A percentile compares a stretch with the other conserved stretches of the same genome.
These are phyloP conservation scores for Celastrina argiolus DNA, from an alignment of 2,888 invertebrate species.

Conservation along the genomic window DNA sequence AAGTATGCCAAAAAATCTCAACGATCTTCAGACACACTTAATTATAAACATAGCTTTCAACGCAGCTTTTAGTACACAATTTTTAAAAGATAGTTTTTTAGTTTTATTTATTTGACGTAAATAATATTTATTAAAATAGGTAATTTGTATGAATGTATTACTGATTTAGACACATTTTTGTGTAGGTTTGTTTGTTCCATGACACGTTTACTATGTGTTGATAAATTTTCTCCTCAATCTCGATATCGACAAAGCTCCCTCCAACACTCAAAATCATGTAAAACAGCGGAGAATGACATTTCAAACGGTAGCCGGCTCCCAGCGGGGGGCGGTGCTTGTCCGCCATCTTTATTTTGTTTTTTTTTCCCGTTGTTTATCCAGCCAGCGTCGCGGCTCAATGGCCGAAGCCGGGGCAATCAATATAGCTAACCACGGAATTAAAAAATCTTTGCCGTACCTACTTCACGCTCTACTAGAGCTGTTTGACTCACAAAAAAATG, in stretches of 20 bases:
- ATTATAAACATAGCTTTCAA: too few species aligned
- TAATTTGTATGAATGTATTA: too few species aligned
- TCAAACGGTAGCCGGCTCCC: conserved; percentile 69
- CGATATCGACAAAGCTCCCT: conserved; percentile 40
- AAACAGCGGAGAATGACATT: conserved; percentile 65
- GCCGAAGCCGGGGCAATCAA: conserved; percentile 67
- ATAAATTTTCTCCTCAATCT: conserved; percentile 28
- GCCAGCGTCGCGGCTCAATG: conserved; percentile 65
- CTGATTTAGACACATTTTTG: too few species aligned
- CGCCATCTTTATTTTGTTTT: conserved; percentile 69
- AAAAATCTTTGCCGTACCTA: conserved; percentile 50
- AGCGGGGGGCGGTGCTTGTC: conserved; percentile 69
- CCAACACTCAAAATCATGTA: conserved; percentile 28
- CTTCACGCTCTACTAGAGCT: conserved; percentile 40
- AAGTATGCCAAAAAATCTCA: too few species aligned
- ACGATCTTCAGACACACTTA: too few species aligned
- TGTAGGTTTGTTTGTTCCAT: too few species aligned
- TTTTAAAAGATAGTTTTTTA: too few species aligned
- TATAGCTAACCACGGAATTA: conserved; percentile 71
- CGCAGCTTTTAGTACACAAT: too few species aligned
- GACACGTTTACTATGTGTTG: too few species aligned
- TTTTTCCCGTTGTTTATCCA: conserved; percentile 75
- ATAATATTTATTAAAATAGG: too few species aligned
- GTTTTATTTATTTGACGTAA: too few species aligned
- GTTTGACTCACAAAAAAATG: conserved; percentile 26